Base-by-base conservation (phyloP, 2,113 vertebrate genomes). In the Myotis brandtii region DNA sequence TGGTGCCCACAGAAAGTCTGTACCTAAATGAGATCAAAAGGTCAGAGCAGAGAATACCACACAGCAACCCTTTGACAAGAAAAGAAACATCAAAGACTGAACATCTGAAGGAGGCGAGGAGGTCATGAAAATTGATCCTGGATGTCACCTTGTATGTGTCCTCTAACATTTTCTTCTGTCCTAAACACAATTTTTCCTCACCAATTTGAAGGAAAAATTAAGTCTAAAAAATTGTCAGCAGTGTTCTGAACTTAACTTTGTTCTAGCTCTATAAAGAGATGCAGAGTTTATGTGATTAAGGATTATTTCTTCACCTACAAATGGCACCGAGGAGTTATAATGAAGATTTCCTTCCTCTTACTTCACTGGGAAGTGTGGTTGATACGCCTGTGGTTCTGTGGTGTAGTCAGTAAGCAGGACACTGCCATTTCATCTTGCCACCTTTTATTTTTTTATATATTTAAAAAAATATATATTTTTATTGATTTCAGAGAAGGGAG, bases 1-100 rank as follows among this genome's bases (percentile, higher is more conserved):
- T 99, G 88, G 99, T 99, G 50, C 99, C 99, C 2, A 99, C 99
- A 3, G 99, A 99, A 48, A 99, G 96, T 6, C 99, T 98, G 98
- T 99, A 99, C 98, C 99, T 99, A 92, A 86, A 64, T 95, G 25
- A 43, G 90, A 52, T 8, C 9, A 56, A 4, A 50, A 70, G 86
- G n/a, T 80, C 37, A 91, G 88, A 54, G 16, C 2, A 62, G 27
- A 43, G 34, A 64, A 6, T 2, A 21, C 16, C 5, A 8, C 0
- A 50, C 14, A 32, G 54, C 43, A 34, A 6, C 52, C 62, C 66
- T 75, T 0, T 11, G 9, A 16, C 11, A 37, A 34, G 6, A 82
- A 34, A 37, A 62, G 0, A 32, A 43, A 59, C 43, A 50, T 48
- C n/a, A n/a, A 14, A 92, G 40, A 37, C 48, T 30, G 40, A 2